Percentiles rank a stretch among this genome's conserved stretches.
phyloP scores from a whole-genome alignment of 2,888 invertebrate genomes.

The Anaspis maculata region DNA sequence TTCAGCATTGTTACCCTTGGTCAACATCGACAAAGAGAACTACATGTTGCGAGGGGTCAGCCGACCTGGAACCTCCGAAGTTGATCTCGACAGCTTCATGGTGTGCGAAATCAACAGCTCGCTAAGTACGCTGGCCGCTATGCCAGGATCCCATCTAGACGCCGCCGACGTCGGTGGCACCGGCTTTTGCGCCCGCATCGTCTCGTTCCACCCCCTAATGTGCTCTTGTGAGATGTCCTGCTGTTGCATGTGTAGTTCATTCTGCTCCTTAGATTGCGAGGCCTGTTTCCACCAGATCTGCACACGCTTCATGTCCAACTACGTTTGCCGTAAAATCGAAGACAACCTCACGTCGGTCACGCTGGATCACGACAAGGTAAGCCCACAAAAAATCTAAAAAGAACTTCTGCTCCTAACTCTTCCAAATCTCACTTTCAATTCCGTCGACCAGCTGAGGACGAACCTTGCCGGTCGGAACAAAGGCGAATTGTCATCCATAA shows the following conservation, averaged over 20 bases:
- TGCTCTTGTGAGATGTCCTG: slow-evolving; percentile 45
- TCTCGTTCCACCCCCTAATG: slow-evolving; percentile 43
- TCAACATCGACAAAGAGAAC: slow-evolving; percentile 46
- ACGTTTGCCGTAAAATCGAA: slow-evolving; percentile 41
- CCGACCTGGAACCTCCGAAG: slow-evolving; percentile 26
- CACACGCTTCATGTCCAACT: slow-evolving; percentile 39
- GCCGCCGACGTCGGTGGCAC: slow-evolving; percentile 23
- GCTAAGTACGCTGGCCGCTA: slow-evolving; percentile 19
- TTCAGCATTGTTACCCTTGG: slow-evolving; percentile 32
- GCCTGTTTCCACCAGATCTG: slow-evolving; percentile 56
- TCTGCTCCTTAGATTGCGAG: slow-evolving; percentile 56
- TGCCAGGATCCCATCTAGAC: slow-evolving; percentile 19
- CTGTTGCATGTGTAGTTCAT: slow-evolving; percentile 55
- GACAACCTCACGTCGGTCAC: slow-evolving; percentile 31
- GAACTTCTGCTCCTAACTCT: no score
- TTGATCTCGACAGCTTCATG: slow-evolving; percentile 38
- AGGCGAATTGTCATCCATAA: slow-evolving; percentile 14
- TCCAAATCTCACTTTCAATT: no score
- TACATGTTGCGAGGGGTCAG: slow-evolving; percentile 46
- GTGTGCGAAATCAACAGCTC: slow-evolving; percentile 35
- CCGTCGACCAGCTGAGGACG: background rate
- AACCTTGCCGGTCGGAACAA: slow-evolving; percentile 11
- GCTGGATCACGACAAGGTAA: slow-evolving; percentile 43
- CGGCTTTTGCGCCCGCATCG: slow-evolving; percentile 40
- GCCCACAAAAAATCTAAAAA: slow-evolving; percentile 11